These are phyloP conservation scores for Spondyliosoma cantharus DNA, from an alignment of 2,797 vertebrate genomes.

Conservation along the genomic window DNA sequence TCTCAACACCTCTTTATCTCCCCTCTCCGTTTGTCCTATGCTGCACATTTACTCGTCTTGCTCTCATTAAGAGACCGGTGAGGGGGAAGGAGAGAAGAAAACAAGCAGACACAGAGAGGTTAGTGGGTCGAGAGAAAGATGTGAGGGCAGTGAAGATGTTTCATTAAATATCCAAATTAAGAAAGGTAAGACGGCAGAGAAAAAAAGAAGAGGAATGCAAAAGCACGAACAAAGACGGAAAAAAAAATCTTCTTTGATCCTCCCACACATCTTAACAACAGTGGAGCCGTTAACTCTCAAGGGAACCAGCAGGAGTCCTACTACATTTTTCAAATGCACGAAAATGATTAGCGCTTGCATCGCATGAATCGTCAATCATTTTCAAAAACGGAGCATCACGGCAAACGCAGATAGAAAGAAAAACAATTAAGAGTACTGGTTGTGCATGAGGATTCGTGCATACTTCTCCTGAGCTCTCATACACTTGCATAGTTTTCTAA, in stretches of 20 bases:
- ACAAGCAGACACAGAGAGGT: constrained; percentile 31
- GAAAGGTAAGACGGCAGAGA: background rate
- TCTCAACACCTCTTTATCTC: constrained; percentile 65
- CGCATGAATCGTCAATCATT: constrained; percentile 43
- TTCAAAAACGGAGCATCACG: background rate
- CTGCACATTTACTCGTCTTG: constrained; percentile 44
- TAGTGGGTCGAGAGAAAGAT: constrained; percentile 30
- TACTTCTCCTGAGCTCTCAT: constrained; percentile 19
- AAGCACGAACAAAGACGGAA: background rate
- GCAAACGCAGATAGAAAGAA: constrained; percentile 9
- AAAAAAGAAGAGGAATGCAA: background rate
- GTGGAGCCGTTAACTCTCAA: constrained; percentile 10
- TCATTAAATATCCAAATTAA: constrained; percentile 18
- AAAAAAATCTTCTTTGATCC: constrained; percentile 51
- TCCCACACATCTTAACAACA: constrained; percentile 38
- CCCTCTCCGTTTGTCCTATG: constrained; percentile 55
- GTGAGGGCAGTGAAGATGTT: constrained; percentile 4
- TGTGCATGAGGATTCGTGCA: constrained; percentile 9
- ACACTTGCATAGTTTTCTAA: constrained; percentile 14
- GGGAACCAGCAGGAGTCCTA: constrained; percentile 25
- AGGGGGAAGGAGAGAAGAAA: constrained; percentile 25
- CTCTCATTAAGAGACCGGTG: constrained; percentile 61
- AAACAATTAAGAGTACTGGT: background rate
- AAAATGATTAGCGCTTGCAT: constrained; percentile 33
- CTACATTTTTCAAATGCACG: constrained; percentile 29